phyloP scores from a whole-genome alignment of 2,797 vertebrate species.

The Pseudotriccus pelzelni region DNA sequence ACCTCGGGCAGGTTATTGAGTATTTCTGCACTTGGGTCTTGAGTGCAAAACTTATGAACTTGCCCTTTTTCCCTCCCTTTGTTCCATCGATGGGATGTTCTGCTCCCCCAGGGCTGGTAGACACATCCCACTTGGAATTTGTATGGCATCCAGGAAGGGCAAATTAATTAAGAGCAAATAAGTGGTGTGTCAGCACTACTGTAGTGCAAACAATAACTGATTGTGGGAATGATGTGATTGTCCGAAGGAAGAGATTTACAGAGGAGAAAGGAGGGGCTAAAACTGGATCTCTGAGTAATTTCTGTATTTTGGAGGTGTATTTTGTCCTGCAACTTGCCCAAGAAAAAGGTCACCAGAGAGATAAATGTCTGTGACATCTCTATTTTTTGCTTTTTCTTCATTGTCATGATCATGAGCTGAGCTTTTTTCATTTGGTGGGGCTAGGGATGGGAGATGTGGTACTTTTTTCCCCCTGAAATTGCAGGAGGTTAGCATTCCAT shows the following conservation, averaged over 20 bases:
- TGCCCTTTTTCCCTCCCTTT: not conserved
- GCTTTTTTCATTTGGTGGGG: not conserved
- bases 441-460: not conserved
- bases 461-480: not conserved
- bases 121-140: not conserved
- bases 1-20: not conserved
- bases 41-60: not conserved
- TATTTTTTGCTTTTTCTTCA: not conserved
- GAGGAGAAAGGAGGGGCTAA: not conserved
- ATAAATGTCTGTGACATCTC: not conserved
- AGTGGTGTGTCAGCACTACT: not conserved
- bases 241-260: not conserved
- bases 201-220: not conserved
- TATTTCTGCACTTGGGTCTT: not conserved
- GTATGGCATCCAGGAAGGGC: not conserved
- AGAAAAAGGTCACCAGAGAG: not conserved
- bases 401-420: not conserved
- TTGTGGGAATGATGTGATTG: not conserved
- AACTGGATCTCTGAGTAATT: not conserved
- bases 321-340: not conserved
- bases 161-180: not conserved
- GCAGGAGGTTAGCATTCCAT: constrained; percentile 21
- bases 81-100: not conserved
- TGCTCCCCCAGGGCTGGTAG: not conserved
- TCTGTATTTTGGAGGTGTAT: not conserved